phyloP scores from a whole-genome alignment of 1,140 invertebrate genomes.

The Nymphalis io region DNA sequence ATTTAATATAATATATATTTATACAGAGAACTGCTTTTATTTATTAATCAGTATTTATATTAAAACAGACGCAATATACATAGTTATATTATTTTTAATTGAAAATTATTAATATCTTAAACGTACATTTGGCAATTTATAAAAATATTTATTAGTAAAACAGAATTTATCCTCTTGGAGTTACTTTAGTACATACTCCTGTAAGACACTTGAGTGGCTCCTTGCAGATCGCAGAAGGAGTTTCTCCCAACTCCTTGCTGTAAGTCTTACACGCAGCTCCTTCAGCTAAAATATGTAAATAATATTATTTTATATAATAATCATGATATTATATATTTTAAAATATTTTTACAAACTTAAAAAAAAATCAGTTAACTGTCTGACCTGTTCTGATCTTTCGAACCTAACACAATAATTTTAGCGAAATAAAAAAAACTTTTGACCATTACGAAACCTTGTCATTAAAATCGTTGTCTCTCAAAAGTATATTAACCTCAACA shows the following conservation, averaged over 20 bases:
- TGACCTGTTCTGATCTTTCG: too few relatives aligned
- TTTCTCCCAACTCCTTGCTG: constrained; percentile 73
- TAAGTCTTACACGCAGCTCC: constrained; percentile 65
- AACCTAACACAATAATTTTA: too few relatives aligned
- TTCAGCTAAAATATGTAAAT: constrained; percentile 54
- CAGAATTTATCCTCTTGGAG: constrained; percentile 49
- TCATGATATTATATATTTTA: neutral
- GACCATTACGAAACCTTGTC: too few relatives aligned
- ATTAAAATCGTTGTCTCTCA: too few relatives aligned
- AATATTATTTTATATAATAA: constrained; percentile 9
- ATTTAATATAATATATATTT: too few relatives aligned
- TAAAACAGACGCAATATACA: too few relatives aligned
- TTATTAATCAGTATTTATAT: too few relatives aligned
- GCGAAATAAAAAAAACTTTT: too few relatives aligned
- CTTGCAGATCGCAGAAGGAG: constrained; percentile 65
- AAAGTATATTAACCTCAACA: too few relatives aligned
- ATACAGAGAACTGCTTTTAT: too few relatives aligned
- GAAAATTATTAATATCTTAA: neutral
- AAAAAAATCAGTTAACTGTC: neutral
- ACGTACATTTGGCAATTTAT: neutral
- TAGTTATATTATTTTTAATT: neutral
- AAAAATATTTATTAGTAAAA: constrained; percentile 12
- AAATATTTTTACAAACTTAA: neutral
- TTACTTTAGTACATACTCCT: constrained; percentile 59
- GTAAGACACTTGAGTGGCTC: constrained; percentile 60